These are phyloP conservation scores for Oceanodroma tethys DNA, from an alignment of 2,113 vertebrate species.

Conservation along the genomic window DNA sequence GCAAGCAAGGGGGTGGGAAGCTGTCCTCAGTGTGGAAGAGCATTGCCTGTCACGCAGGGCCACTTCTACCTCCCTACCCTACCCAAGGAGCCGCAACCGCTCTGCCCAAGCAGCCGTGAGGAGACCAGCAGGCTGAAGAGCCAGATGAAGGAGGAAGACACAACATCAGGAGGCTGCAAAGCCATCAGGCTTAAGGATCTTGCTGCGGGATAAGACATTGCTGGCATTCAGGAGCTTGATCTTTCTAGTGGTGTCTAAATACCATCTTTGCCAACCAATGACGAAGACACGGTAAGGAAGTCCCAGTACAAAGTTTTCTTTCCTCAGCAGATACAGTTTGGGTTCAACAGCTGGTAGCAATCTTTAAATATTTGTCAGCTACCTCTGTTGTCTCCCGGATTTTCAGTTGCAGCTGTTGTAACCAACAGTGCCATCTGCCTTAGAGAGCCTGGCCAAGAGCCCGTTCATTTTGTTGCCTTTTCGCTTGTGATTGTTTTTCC, in stretches of 20 bases:
- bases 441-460: not conserved
- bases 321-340: not conserved
- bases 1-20: not conserved
- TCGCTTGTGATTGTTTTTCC: not conserved
- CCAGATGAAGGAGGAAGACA: not conserved
- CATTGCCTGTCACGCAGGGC: not conserved
- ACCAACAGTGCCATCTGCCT: constrained; percentile 44
- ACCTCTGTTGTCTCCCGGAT: not conserved
- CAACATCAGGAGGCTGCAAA: not conserved
- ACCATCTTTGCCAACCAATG: not conserved
- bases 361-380: constrained; percentile 53
- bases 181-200: not conserved
- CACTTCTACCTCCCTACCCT: not conserved
- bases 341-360: not conserved
- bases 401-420: constrained; percentile 57
- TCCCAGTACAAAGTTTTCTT: not conserved
- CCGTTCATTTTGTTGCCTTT: not conserved
- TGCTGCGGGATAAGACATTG: not conserved
- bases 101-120: accelerated
- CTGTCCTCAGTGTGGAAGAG: not conserved
- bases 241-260: not conserved
- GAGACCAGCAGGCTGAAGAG: not conserved
- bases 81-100: accelerated
- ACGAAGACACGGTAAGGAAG: not conserved
- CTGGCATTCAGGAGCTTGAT: not conserved